These are phyloP conservation scores for Heliconius hermathena DNA, from an alignment of 1,140 invertebrate genomes.

Conservation along the genomic window DNA sequence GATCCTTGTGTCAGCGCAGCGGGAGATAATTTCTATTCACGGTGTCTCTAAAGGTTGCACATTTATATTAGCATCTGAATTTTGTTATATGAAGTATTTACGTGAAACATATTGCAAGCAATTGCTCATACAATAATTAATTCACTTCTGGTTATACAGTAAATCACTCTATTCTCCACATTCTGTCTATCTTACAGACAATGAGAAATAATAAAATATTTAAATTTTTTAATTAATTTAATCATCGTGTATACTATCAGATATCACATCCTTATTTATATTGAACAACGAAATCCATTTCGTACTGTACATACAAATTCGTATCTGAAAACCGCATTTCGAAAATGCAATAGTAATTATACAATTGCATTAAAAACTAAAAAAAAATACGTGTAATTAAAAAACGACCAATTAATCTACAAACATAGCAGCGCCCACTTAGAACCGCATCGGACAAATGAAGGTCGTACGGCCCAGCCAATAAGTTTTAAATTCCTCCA, in stretches of 20 bases:
- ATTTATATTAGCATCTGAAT: not conserved
- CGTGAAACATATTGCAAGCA: not conserved
- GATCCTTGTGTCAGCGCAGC: not conserved
- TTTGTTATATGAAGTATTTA: too few species aligned
- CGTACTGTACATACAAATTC: not conserved
- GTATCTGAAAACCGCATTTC: not conserved
- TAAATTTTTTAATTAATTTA: too few species aligned
- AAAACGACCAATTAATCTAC: constrained; percentile 60
- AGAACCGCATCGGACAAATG: constrained; percentile 42
- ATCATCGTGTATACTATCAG: not conserved
- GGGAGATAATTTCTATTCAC: not conserved
- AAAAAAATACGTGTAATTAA: constrained; percentile 36
- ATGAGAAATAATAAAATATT: too few species aligned
- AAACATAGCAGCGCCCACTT: constrained; percentile 57
- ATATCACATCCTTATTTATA: not conserved
- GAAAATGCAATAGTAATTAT: constrained; percentile 2
- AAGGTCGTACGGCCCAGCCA: constrained; percentile 39
- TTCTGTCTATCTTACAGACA: too few species aligned
- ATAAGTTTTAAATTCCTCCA: constrained; percentile 62
- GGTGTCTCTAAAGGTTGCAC: not conserved
- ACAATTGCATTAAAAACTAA: not conserved
- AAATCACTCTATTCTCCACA: too few species aligned
- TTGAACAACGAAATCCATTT: not conserved
- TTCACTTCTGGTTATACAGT: too few species aligned
- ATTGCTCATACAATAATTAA: not conserved